Base-by-base conservation (phyloP, 2,888 invertebrate species). In the Rhyacophila evoluta region DNA sequence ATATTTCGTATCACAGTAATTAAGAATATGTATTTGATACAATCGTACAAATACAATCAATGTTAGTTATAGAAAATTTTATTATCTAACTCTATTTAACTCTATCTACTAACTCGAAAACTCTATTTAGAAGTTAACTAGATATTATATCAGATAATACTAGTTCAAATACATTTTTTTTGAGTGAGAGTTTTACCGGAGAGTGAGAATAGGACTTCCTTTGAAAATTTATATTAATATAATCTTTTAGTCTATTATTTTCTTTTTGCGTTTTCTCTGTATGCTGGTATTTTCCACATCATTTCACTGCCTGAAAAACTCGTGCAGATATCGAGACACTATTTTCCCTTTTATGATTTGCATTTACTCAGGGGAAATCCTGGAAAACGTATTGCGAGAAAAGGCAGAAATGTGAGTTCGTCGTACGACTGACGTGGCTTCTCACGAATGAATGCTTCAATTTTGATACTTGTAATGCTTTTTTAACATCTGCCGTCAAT, bases 331-430 rank as follows among this genome's bases (percentile, higher is more conserved):
- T 39, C 27, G 36, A 39, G 37, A 39, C 41, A 11, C 78, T 77
- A 77, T 79, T 72, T 81, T 72, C 74, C 74, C 70, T 74, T 81
- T 81, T 78, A 78, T 81, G 76, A 81, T 81, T 81, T 81, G 78
- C 81, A 81, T 81, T 73, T 33, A 76, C 76, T 76, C 39, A 12
- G 55, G 81, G 81, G 78, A 81, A 81, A 78, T 74, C 78, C 72
- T 39, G 74, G 71, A 75, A 78, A 81, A 79, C 75, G 77, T 74
- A 81, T 79, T 76, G 76, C 77, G 71, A 69, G 67, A 69, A 74
- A 67, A 36, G 15, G 41, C 11, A 19, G 41, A 41, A 19, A 41
- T 41, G 41, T 15, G 41, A 41, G 41, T 41, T 41, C 12, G 19
- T 41, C 41, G 19, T 41, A 15, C 41, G 19, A 2, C 19, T 41